Evolutionary conservation across 2,113 vertebrate genomes (phyloP).

Genomic region (Solea solea): DNA sequence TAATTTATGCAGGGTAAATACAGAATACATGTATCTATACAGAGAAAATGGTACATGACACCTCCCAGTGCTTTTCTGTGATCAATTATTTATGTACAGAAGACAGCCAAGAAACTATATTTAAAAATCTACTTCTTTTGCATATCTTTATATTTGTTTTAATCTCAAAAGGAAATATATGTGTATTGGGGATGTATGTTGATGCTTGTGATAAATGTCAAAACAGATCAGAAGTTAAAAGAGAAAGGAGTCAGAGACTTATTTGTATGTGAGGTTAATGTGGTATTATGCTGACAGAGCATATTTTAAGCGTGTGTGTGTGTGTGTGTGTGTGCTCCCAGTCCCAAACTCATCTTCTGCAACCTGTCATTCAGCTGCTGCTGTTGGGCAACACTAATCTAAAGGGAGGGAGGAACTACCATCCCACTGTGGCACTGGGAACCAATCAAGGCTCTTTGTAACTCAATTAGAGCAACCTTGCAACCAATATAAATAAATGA

Average conservation of each 20-base stretch:
- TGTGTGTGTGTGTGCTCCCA: neutral
- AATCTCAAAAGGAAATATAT: slow-evolving; percentile 62
- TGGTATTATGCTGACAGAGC: slow-evolving; percentile 65
- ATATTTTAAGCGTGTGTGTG: slow-evolving; percentile 16
- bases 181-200: slow-evolving; percentile 57
- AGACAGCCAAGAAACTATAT: slow-evolving; percentile 68
- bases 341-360: slow-evolving; percentile 43
- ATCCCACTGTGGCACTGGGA: slow-evolving; percentile 38
- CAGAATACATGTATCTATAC: slow-evolving; percentile 53
- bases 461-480: slow-evolving; percentile 58
- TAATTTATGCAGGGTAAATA: slow-evolving; percentile 69
- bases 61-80: slow-evolving; percentile 54
- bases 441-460: slow-evolving; percentile 58
- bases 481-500: slow-evolving; percentile 53
- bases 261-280: slow-evolving; percentile 61
- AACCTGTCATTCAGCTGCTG: slow-evolving; percentile 44
- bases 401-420: slow-evolving; percentile 23
- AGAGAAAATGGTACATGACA: slow-evolving; percentile 54
- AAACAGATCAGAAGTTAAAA: slow-evolving; percentile 51
- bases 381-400: slow-evolving; percentile 34
- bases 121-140: slow-evolving; percentile 62
- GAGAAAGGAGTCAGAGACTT: slow-evolving; percentile 42
- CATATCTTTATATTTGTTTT: slow-evolving; percentile 42
- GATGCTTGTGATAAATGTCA: slow-evolving; percentile 60
- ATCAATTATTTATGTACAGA: slow-evolving; percentile 74